phyloP scores from a whole-genome alignment of 2,888 invertebrate genomes.

The Protophormia terraenovae region DNA sequence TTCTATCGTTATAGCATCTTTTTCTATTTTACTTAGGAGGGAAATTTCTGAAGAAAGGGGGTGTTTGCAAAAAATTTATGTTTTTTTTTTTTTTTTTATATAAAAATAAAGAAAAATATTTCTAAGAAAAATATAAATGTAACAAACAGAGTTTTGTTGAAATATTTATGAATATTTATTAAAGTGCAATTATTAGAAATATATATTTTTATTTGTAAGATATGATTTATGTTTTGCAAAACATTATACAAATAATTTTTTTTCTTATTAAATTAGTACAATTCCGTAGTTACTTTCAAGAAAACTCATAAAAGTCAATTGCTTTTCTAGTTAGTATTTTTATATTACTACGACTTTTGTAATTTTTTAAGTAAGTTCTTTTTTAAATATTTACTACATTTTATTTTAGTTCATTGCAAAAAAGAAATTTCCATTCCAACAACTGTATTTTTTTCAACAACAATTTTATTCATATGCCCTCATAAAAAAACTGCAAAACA shows the following conservation, averaged over 20 bases:
- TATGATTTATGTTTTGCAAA: no score
- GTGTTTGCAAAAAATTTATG: background rate
- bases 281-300: no score
- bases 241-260: no score
- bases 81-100: background rate
- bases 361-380: background rate
- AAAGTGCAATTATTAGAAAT: no score
- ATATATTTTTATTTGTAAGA: no score
- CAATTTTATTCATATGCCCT: slow-evolving; percentile 3
- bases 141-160: background rate
- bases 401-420: background rate
- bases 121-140: background rate
- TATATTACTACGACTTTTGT: background rate
- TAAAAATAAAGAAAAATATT: background rate
- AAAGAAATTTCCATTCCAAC: slow-evolving; percentile 39
- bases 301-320: background rate
- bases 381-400: background rate
- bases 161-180: background rate
- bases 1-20: background rate
- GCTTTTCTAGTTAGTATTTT: background rate
- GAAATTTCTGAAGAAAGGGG: background rate
- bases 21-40: background rate
- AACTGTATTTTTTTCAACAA: background rate
- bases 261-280: no score
- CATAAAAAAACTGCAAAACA: slow-evolving; percentile 19